Base-by-base conservation (phyloP, 2,797 vertebrate genomes). In the Galaxias olidus region DNA sequence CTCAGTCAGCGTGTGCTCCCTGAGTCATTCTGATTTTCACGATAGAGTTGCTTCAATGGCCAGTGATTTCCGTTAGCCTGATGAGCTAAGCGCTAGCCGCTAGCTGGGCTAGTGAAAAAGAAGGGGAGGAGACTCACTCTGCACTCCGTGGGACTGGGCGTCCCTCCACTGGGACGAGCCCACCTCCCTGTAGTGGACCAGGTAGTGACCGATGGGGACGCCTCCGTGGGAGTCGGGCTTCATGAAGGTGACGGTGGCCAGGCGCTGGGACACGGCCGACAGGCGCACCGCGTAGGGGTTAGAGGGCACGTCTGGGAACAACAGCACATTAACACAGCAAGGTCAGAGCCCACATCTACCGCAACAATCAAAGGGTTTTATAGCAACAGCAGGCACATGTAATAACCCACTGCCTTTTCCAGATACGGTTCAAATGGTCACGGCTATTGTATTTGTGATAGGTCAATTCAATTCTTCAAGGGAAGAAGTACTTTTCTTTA, bases 161-260 rank as follows among this genome's bases (percentile, higher is more conserved):
- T 95, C 93, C 88, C 92, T 96, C 97, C 96, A 98, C 51, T 93
- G 96, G 74, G 95, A 94, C 1, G 94, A 93, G 48, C 94, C 81
- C 41, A 93, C 87, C 76, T 98, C 97, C 85, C 96, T 98, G 81
- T 96, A 93, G 89, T 95, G 94, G 80, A 98, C 94, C 90, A 98
- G 93, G 82, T 98, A 99, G 87, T 96, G 95, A 80, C 96, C 93
- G 75, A 99, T 98, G 56, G 97, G 97, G 1, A 99, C 97, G 0
- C 97, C 97, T 0, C 97, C 97, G 1, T 99, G 97, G 1, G 97
- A 98, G 73, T 99, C 97, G 0, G 97, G 97, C 73, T 97, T 98
- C 79, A 92, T 95, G 90, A 98, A 99, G 0, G 91, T 93, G 64
- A 99, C 91, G 8, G 95, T 98, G 4, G 96, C 96, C 71, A 92